Evolutionary conservation across 2,888 invertebrate species (phyloP), one percentile per base, ranked within the genome.

Genomic region (Ornithoptera alexandrae): DNA sequence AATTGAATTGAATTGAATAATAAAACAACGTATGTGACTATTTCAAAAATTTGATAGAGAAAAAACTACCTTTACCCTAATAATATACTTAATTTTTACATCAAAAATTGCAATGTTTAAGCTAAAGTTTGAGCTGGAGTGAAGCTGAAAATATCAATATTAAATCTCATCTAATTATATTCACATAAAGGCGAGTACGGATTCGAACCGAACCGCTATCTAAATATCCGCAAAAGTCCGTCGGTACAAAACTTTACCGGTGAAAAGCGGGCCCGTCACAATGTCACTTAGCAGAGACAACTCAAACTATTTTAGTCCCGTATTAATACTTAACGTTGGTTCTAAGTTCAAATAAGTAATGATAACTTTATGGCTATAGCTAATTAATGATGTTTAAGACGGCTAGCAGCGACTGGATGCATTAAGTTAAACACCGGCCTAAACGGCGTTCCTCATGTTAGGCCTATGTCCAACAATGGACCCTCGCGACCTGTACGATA

Each of bases 231-330:
- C 59, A 59, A 68, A 63, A 68, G 63, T 68, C 74, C 72, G 59
- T n/a, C 62, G 30, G 18, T 8, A 53, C 22, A 58, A 65, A 75
- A 74, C 69, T 74, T 74, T 68, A 62, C 63, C 63, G 64, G 62
- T 72, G 73, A 72, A 75, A 75, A 77, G 75, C 74, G 73, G 74
- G 65, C 71, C 60, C 73, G 78, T 77, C 78, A 74, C 73, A 58
- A 67, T 68, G 77, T 78, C 77, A 77, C 74, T 75, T 74, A 71
- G 65, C 18, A 39, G 66, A 39, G 73, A 73, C 73, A 71, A 63
- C 68, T 70, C 62, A 24, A 53, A 67, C 74, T 75, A 74, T 75
- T 75, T 74, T 68, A 73, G 75, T 73, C 62, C 56, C 53, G 57
- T 62, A 72, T 71, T 70, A 75, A 75, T 75, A 75, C 71, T 73